Conservation (phyloP, 1,140 invertebrate species). For the Cyclina sinensis region DNA sequence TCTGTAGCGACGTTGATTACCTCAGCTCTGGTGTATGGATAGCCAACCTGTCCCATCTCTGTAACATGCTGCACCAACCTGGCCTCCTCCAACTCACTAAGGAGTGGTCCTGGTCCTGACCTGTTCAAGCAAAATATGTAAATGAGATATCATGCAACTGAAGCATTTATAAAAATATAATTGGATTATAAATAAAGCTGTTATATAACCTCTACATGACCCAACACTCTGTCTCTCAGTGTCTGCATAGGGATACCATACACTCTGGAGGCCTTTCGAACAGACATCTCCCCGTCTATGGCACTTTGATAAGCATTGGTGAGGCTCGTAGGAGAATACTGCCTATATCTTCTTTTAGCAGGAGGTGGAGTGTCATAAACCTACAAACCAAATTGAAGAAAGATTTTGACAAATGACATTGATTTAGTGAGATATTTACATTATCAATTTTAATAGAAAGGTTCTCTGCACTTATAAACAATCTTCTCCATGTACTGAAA, state of each 20-base stretch:
- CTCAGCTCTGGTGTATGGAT: neutral
- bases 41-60: neutral
- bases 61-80: neutral
- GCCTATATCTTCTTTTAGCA: neutral
- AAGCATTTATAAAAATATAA: neutral
- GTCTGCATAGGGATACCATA: neutral
- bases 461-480: too few species aligned
- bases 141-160: neutral
- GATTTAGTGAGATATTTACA: neutral
- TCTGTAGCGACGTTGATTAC: neutral
- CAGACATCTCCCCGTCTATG: neutral
- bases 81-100: conserved; percentile 15
- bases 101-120: conserved; percentile 28
- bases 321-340: neutral
- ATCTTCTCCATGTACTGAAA: too few species aligned
- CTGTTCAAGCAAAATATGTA: neutral
- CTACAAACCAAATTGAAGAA: neutral
- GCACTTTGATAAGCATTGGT: conserved; percentile 8
- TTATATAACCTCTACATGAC: neutral
- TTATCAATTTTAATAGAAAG: neutral
- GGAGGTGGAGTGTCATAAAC: neutral
- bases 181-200: neutral
- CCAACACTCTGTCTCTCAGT: neutral
- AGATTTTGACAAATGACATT: neutral
- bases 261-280: neutral